These are phyloP conservation scores for Stomatorhinus walkeri DNA, from an alignment of 2,797 vertebrate species.

Conservation along the genomic window DNA sequence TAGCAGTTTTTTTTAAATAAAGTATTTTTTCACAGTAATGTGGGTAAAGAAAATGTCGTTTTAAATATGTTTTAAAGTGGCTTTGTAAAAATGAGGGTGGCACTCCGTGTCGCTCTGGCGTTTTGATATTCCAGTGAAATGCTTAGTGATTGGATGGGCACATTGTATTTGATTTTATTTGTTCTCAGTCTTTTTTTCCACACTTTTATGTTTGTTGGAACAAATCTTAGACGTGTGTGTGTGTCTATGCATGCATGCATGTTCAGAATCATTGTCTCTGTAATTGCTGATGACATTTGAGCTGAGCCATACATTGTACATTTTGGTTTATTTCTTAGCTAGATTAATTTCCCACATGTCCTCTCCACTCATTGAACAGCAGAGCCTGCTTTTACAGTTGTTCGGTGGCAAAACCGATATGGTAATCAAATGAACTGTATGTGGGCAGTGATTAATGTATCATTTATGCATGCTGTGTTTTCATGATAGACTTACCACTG, in stretches of 20 bases:
- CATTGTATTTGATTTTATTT: neutral
- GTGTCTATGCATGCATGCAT: neutral
- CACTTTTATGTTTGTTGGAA: neutral
- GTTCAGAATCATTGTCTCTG: neutral
- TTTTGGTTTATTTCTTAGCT: neutral
- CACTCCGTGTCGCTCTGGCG: neutral
- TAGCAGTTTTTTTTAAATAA: neutral
- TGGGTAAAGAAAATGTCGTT: neutral
- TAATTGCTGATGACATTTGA: neutral
- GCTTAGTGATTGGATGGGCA: neutral
- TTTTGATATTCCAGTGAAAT: neutral
- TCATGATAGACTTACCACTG: neutral
- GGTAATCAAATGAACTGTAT: neutral
- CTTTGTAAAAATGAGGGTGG: neutral
- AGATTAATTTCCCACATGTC: neutral
- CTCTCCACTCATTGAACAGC: neutral
- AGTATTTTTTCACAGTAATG: neutral
- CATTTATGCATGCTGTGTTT: slow-evolving; percentile 1
- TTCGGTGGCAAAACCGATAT: neutral
- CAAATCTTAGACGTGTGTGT: neutral
- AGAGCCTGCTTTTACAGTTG: neutral
- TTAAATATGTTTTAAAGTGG: neutral
- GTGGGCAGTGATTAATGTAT: neutral
- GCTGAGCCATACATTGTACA: neutral
- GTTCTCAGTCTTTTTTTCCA: neutral